Evolutionary conservation across 2,113 vertebrate species (phyloP), one percentile per base, ranked within the genome.

Genomic region (Notarius quadriscutis): DNA sequence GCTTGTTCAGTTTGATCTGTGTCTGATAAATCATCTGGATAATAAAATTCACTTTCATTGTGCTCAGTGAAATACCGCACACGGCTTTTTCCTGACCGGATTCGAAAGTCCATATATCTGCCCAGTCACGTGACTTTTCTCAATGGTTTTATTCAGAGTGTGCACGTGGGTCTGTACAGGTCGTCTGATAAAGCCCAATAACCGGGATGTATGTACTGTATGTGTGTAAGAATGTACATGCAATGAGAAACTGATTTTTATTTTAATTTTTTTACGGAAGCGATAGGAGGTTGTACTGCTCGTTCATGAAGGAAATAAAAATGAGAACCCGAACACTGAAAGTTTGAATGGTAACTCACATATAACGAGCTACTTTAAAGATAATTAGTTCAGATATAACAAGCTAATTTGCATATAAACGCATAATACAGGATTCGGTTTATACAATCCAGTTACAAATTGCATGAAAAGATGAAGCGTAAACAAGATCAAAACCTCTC

Each of bases 331-430:
- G 9, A 77, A 25, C n/a, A 51, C 51, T 55, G 27, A 5, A 58
- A 10, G 78, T 34, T 80, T 4, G 27, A n/a, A 75, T 48, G 71
- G 2, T 48, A 41, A 18, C 48, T 74, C 71, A 58, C 58, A 80
- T 30, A 58, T 80, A 80, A 80, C 6, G 17, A 80, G 78, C 78
- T 58, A 10, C 58, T 80, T 58, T 58, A 41, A 41, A 41, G 34
- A 41, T 41, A 41, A 41, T 41, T 41, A 41, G 34, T 74, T 74
- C 71, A 80, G 60, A 80, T 30, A 58, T 80, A 80, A 80, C 12
- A 9, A 80, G 78, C 78, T 58, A 10, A 80, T 80, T 58, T 58
- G 55, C 78, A 80, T 58, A 80, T 20, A 34, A 80, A 58, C 7
- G 1, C 27, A 34, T 34, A 51, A n/a, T 77, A n/a, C 50, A 51